phyloP scores from a whole-genome alignment of 2,113 vertebrate species.

The Saccopteryx leptura region DNA sequence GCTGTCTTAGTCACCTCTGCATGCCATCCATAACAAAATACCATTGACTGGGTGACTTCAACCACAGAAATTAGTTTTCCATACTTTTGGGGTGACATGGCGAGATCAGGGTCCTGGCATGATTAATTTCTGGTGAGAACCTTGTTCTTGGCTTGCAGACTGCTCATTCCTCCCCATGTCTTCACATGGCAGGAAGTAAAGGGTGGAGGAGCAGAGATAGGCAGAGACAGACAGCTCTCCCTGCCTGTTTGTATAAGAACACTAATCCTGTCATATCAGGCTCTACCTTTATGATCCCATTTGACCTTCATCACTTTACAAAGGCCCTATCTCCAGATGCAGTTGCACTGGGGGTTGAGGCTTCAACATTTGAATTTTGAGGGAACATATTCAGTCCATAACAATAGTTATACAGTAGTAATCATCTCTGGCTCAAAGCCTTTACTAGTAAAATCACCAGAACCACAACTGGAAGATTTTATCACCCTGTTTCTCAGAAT shows the following conservation, averaged over 20 bases:
- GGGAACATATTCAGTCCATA: neutral
- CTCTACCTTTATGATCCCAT: neutral
- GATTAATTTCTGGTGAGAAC: neutral
- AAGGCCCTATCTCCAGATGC: neutral
- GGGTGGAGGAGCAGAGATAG: too few relatives aligned
- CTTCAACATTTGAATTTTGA: neutral
- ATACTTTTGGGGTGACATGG: neutral
- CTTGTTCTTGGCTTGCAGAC: neutral
- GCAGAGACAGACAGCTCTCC: fast-evolving
- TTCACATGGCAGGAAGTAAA: neutral
- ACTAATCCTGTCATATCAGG: neutral
- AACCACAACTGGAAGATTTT: neutral
- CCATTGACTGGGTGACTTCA: neutral
- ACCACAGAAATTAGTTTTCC: neutral
- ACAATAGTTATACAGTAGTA: neutral
- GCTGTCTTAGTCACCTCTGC: neutral
- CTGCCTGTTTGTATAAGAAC: neutral
- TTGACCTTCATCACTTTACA: neutral
- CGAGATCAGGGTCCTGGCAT: neutral
- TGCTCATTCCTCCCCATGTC: neutral
- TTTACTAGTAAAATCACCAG: neutral
- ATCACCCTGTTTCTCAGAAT: neutral
- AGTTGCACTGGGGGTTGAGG: neutral
- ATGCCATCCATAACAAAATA: too few relatives aligned
- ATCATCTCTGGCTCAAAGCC: neutral